Base-by-base conservation (phyloP, 2,113 vertebrate species). In the Meriones unguiculatus region DNA sequence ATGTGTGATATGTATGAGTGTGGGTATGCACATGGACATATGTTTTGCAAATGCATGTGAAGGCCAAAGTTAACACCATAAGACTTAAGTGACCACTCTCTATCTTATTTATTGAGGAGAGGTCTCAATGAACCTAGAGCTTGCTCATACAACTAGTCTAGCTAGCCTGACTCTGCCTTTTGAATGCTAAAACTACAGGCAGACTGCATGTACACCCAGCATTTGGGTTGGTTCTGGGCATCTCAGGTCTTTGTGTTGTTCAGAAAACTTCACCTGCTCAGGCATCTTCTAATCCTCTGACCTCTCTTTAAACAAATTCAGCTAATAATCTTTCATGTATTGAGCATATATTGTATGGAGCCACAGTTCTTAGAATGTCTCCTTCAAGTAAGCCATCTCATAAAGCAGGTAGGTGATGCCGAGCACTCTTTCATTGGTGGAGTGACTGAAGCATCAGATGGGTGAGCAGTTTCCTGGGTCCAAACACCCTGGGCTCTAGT, bases 401-500 rank as follows among this genome's bases (percentile, higher is more conserved):
- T 28, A 38, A 11, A 2, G 28, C 59, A 50, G 32, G 28, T 7
- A 46, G 89, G 46, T 41, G 20, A 46, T 57, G 12, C 64, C 41
- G n/a, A 35, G 41, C 4, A 15, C 25, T 7, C 0, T 54, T 72
- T 90, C 24, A 46, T 30, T 22, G 15, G 50, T 17, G 35, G 20
- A 24, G 7, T 6, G n/a, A 32, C 35, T 0, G 80, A n/a, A 62
- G 41, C 46, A 20, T 30, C 7, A 7, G 3, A 1, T 9, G 22
- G 64, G 11, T 1, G 41, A 81, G 67, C 22, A 8, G 8, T 1
- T 59, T 76, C 32, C 62, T 46, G n/a, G 38, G 41, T 9, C 77
- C 41, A 5, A 14, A 62, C 2, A 1, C 50, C 50, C 0, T 32
- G 57, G 35, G 38, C 9, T 35, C 50, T 9, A 24, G 4, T 1